Evolutionary conservation across 2,113 vertebrate species (phyloP).

Genomic region (Trichechus manatus): DNA sequence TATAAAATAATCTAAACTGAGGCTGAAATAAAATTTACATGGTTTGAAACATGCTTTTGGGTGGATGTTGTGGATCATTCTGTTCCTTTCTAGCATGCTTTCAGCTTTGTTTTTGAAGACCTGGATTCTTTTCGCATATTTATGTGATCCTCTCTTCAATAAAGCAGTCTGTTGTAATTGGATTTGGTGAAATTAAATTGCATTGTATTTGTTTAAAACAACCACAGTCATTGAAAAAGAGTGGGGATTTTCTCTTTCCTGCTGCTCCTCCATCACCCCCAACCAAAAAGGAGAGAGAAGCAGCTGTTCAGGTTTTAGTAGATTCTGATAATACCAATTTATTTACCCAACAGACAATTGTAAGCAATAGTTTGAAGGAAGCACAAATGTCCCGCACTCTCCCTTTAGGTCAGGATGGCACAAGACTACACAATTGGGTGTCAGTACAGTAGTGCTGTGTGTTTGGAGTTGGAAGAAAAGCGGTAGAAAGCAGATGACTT

Average conservation of each 20-base stretch:
- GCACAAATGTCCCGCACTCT: constrained; percentile 43
- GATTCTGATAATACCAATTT: constrained; percentile 80
- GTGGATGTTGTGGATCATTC: constrained; percentile 10
- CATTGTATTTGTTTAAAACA: constrained; percentile 27
- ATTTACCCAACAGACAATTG: constrained; percentile 68
- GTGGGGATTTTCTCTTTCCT: background rate
- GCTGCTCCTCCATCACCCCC: background rate
- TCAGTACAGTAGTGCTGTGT: background rate
- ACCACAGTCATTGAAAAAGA: background rate
- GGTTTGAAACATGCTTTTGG: constrained; percentile 24
- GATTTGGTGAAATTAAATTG: constrained; percentile 47
- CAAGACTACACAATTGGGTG: background rate
- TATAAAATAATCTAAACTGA: constrained; percentile 4
- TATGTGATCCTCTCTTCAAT: constrained; percentile 47
- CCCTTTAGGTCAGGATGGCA: constrained; percentile 69
- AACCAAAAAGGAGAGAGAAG: background rate
- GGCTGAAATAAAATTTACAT: constrained; percentile 39
- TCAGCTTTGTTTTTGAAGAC: constrained; percentile 23
- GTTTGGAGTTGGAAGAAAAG: background rate
- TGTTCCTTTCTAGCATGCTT: background rate
- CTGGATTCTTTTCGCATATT: constrained; percentile 31
- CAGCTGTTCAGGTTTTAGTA: constrained; percentile 76
- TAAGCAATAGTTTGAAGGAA: constrained; percentile 53
- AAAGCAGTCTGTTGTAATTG: constrained; percentile 20
- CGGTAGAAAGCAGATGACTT: background rate